phyloP scores from a whole-genome alignment of 2,888 invertebrate species.

The Rhingia rostrata region DNA sequence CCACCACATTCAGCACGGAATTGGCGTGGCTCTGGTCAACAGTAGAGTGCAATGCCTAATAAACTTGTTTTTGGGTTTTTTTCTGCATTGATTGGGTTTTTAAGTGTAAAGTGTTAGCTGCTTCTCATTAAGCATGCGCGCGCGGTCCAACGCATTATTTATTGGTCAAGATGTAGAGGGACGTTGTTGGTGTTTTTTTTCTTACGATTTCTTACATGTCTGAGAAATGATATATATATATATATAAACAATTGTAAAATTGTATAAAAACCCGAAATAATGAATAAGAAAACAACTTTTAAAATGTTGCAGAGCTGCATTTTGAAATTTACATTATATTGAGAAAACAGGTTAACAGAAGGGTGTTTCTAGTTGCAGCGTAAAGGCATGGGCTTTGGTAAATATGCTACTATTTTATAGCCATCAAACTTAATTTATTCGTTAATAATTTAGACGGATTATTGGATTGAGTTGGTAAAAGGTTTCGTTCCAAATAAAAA shows the following conservation, averaged over 20 bases:
- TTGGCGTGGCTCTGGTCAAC: slow-evolving; percentile 58
- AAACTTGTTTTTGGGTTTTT: slow-evolving; percentile 56
- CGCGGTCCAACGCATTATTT: slow-evolving; percentile 57
- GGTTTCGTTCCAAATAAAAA: too few species aligned
- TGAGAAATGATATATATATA: slow-evolving; percentile 1
- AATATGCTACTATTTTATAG: too few species aligned
- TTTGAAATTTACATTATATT: slow-evolving; percentile 1
- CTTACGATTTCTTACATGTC: neutral
- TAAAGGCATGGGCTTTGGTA: neutral
- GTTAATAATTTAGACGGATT: too few species aligned
- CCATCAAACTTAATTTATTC: too few species aligned
- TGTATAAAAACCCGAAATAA: slow-evolving; percentile 30
- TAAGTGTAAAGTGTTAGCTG: slow-evolving; percentile 55
- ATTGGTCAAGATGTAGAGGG: slow-evolving; percentile 33
- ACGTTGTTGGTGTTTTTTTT: slow-evolving; percentile 12
- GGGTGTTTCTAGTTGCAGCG: slow-evolving; percentile 11
- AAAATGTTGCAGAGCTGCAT: slow-evolving; percentile 32
- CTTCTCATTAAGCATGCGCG: slow-evolving; percentile 60
- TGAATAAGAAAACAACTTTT: slow-evolving; percentile 59
- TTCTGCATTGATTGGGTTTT: slow-evolving; percentile 3
- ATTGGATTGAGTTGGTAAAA: too few species aligned
- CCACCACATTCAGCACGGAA: slow-evolving; percentile 44
- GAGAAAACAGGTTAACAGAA: slow-evolving; percentile 6
- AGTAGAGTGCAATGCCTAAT: slow-evolving; percentile 13
- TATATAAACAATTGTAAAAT: slow-evolving; percentile 1